Base-by-base conservation (phyloP, 2,888 invertebrate species). In the Ennomos quercinarius region DNA sequence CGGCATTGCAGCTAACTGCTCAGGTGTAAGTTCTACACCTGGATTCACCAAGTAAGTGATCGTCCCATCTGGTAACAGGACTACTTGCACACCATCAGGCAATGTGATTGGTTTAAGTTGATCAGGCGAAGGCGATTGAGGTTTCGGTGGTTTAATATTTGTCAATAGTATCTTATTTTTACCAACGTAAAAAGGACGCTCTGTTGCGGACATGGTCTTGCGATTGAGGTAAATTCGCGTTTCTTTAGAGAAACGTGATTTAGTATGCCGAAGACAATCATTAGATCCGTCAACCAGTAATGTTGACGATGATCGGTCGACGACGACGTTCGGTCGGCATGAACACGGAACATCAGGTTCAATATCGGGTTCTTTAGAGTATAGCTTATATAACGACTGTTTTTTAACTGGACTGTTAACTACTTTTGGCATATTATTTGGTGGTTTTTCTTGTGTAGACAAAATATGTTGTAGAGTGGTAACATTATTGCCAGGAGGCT, bases 81-180 rank as follows among this genome's bases (percentile, higher is more conserved):
- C 46, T 56, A 83, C 64, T 53, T 73, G 68, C 9, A 80, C 74
- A 10, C 80, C 80, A n/a, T 63, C 46, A 11, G 79, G 78, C 41
- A 77, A 34, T 27, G 46, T 48, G 37, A 61, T 37, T 1, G 60
- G 34, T 9, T 27, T 27, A 27, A 44, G 17, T 35, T 12, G 59
- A 37, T 45, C 27, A 34, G 45, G 49, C 9, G 48, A 49, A 44
- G 44, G 51, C 11, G 39, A 5, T 12, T 11, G 2, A 10, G 27
- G 10, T 48, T 9, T 8, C n/a, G 53, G 59, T 39, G 1, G 11
- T 34, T 76, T 78, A 10, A 77, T 66, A 35, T 84, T 81, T n/a
- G 86, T 88, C n/a, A 91, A 63, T 55, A 91, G 75, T 64, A 91
- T 85, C 80, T 86, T 85, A 69, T 87, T 84, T 57, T 80, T 77